Evolutionary conservation across 2,888 invertebrate species (phyloP).

Genomic region (Cephonodes hylas): DNA sequence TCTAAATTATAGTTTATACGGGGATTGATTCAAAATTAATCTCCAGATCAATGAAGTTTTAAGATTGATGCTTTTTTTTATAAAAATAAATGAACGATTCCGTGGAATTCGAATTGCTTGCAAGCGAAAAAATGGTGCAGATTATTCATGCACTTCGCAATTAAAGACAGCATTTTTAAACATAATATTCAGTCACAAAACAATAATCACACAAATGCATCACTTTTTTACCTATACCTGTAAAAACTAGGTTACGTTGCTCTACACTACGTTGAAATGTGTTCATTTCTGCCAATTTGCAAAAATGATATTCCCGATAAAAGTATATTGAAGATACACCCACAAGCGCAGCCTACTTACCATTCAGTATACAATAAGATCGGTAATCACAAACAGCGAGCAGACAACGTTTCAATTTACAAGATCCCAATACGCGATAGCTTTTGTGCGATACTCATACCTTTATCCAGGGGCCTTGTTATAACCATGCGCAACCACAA

Average conservation of each 20-base stretch:
- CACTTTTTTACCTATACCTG: not conserved
- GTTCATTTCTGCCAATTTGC: not conserved
- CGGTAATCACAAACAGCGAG: slow-evolving; percentile 41
- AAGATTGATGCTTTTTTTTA: slow-evolving; percentile 47
- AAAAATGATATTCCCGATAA: not conserved
- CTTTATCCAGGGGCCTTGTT: slow-evolving; percentile 68
- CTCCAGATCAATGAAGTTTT: slow-evolving; percentile 50
- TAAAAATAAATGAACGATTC: slow-evolving; percentile 25
- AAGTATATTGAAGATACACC: slow-evolving; percentile 10
- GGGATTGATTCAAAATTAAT: slow-evolving; percentile 76
- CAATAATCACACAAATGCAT: too few relatives aligned
- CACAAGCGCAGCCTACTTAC: slow-evolving; percentile 10
- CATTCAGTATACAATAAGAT: slow-evolving; percentile 14
- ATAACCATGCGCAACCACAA: slow-evolving; percentile 62
- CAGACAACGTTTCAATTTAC: slow-evolving; percentile 75
- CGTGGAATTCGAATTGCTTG: not conserved
- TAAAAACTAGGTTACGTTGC: not conserved
- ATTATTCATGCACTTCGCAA: not conserved
- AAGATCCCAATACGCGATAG: slow-evolving; percentile 70
- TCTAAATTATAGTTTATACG: slow-evolving; percentile 73
- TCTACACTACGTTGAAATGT: not conserved
- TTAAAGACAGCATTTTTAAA: not conserved
- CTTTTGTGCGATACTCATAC: slow-evolving; percentile 64
- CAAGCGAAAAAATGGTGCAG: not conserved
- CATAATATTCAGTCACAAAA: too few relatives aligned